Evolutionary conservation across 1,140 invertebrate species (phyloP).

Genomic region (Leptinotarsa undecemlineata): DNA sequence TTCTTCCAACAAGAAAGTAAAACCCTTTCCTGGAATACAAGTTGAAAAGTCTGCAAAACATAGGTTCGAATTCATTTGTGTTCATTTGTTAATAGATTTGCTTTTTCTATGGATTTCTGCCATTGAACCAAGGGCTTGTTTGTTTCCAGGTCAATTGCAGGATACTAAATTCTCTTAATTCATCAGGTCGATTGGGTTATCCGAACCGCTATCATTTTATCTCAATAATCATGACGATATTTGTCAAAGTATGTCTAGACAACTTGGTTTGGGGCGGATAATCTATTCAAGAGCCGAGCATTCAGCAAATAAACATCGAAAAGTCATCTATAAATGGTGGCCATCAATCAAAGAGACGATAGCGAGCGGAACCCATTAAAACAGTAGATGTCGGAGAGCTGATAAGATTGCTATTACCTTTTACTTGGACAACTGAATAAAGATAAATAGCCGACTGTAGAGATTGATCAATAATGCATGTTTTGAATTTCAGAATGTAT

Average conservation of each 20-base stretch:
- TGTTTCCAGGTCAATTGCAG: too few relatives aligned
- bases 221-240: neutral
- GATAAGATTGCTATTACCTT: conserved; percentile 6
- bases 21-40: too few relatives aligned
- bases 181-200: too few relatives aligned
- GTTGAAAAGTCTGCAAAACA: too few relatives aligned
- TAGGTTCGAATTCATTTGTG: too few relatives aligned
- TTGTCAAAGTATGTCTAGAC: neutral
- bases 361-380: neutral
- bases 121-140: too few relatives aligned
- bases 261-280: neutral
- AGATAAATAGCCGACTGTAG: neutral
- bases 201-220: neutral
- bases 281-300: neutral
- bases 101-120: too few relatives aligned
- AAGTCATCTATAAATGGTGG: conserved; percentile 8
- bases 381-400: neutral
- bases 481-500: too few relatives aligned
- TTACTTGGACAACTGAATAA: neutral
- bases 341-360: neutral
- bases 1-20: too few relatives aligned
- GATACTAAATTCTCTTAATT: too few relatives aligned
- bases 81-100: too few relatives aligned
- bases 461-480: too few relatives aligned
- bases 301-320: conserved; percentile 2